Evolutionary conservation across 2,888 invertebrate genomes (phyloP).

Genomic region (Habrosyne pyritoides): DNA sequence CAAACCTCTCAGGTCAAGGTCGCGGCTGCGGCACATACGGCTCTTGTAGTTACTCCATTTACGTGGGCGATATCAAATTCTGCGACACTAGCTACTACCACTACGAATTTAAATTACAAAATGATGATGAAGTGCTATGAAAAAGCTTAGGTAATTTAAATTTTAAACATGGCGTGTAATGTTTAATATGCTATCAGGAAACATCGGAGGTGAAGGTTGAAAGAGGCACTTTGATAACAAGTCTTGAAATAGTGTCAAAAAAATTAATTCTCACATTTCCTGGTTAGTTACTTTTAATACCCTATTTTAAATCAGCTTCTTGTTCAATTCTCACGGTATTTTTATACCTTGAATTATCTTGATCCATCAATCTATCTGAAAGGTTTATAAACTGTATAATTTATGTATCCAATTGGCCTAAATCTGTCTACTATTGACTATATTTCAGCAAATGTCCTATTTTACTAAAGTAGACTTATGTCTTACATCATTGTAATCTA

Average conservation of each 20-base stretch:
- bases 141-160: neutral
- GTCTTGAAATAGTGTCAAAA: neutral
- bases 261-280: neutral
- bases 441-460: neutral
- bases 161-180: neutral
- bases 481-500: neutral
- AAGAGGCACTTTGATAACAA: neutral
- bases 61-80: neutral
- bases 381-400: neutral
- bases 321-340: no score
- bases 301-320: no score
- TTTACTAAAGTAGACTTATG: neutral
- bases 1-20: conserved; percentile 22
- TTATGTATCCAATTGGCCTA: neutral
- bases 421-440: no score
- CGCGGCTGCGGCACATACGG: conserved; percentile 12
- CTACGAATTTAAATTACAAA: neutral
- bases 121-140: no score
- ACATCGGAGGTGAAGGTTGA: neutral
- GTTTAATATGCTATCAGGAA: neutral
- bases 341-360: no score
- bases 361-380: neutral
- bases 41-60: neutral
- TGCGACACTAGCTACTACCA: neutral
- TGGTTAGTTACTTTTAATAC: no score